Base-by-base conservation (phyloP, 2,888 invertebrate genomes). In the Diplolepis rosae region DNA sequence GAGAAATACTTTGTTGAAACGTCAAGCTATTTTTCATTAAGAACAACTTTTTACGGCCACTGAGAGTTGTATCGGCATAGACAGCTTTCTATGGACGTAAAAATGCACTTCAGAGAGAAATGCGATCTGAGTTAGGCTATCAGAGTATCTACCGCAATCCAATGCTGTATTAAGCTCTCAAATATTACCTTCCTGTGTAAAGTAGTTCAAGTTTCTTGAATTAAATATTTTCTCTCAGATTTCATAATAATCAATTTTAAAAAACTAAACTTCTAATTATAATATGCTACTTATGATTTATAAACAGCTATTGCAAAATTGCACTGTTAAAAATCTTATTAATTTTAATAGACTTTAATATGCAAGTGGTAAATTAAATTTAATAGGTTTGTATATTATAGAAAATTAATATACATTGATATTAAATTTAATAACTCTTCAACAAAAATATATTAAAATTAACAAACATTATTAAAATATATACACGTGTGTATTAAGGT, bases 211-310 rank as follows among this genome's bases (percentile, higher is more conserved):
- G 15, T n/a, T 28, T 30, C 52, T 28, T 52, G 52, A 52, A 52
- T 52, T 52, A 28, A 52, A 30, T 9, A 52, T 52, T 7, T n/a
- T 0, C 28, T 52, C 15, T 27, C 52, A 52, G 52, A 27, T 5
- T 9, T 52, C 15, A 28, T 15, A 9, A n/a, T 15, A 15, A 28
- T 52, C 52, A n/a, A 39, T 13, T 48, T 18, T 18, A 50, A 68
- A 56, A 69, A 69, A 32, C 15, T 9, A 32, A 51, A 30, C 28
- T 52, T 68, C 42, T 22, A 48, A 65, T 28, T 66, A 32, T n/a
- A 15, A 22, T 22, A 11, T 11, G 9, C 22, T 48, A 4, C 1
- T 11, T 48, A 22, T 9, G 22, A 22, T 11, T 22, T 11, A 18
- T 22, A 48, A 4, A 18, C 4, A n/a, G n/a, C n/a, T n/a, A n/a